phyloP scores from a whole-genome alignment of 30 jellyfish, hydroid and myxozoan species.

The Turritopsis rubra region DNA sequence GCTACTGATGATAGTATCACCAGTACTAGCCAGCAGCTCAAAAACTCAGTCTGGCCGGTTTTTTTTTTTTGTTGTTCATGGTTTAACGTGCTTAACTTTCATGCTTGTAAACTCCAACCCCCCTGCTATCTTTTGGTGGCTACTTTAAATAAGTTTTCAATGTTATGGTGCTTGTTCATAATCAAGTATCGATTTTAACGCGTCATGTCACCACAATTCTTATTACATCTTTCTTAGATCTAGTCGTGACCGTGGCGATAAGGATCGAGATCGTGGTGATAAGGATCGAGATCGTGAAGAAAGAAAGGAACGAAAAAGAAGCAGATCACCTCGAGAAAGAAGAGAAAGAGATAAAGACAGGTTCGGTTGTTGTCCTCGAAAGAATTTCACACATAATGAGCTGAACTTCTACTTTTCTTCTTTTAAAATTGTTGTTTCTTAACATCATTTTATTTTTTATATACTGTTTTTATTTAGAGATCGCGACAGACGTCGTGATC shows the following conservation, averaged over 20 bases:
- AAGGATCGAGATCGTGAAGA: slow-evolving; percentile 52
- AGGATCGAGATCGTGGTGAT: slow-evolving; percentile 51
- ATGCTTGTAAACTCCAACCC: too few relatives aligned
- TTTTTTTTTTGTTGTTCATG: too few relatives aligned
- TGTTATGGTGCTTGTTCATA: too few relatives aligned
- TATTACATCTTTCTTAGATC: too few relatives aligned
- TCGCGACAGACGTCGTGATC: slow-evolving; percentile 62
- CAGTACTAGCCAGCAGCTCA: too few relatives aligned
- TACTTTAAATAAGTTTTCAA: too few relatives aligned
- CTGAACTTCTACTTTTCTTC: not conserved
- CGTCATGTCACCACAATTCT: too few relatives aligned
- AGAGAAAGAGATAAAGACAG: slow-evolving; percentile 1
- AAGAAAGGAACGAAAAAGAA: slow-evolving; percentile 46
- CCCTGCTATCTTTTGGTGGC: too few relatives aligned
- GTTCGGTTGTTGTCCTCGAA: not conserved
- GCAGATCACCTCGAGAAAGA: slow-evolving; percentile 42
- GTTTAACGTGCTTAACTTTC: too few relatives aligned
- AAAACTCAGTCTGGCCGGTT: too few relatives aligned
- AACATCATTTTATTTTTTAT: not conserved
- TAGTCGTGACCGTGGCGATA: too few relatives aligned
- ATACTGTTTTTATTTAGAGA: slow-evolving; percentile 15
- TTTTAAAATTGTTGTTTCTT: not conserved
- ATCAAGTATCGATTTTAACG: too few relatives aligned
- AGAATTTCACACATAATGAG: not conserved
- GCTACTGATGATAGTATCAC: not conserved